Evolutionary conservation across 2,888 invertebrate genomes (phyloP).

Genomic region (Amblyteles armatorius): DNA sequence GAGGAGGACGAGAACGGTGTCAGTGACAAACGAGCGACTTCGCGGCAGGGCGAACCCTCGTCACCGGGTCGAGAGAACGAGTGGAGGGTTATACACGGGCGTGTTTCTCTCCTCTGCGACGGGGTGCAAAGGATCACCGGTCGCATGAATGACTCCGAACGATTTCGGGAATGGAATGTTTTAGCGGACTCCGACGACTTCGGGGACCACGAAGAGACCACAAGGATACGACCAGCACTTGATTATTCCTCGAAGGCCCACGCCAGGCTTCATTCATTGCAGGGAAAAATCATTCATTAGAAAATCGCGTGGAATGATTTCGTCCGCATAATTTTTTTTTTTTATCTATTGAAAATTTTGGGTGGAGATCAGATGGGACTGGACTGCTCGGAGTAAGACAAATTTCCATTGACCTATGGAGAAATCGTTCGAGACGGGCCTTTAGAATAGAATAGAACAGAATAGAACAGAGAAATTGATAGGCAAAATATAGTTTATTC

Average conservation of each 20-base stretch:
- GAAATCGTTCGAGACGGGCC: not conserved
- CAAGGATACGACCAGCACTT: not conserved
- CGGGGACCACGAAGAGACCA: constrained; percentile 2
- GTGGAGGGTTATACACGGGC: constrained; percentile 50
- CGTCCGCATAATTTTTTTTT: not conserved
- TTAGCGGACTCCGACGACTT: constrained; percentile 71
- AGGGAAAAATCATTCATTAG: constrained; percentile 13
- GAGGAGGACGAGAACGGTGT: constrained; percentile 67
- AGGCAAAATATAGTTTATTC: too few relatives aligned
- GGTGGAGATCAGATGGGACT: not conserved
- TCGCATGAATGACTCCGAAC: constrained; percentile 74
- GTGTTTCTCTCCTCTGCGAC: constrained; percentile 19
- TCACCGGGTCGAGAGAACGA: constrained; percentile 67
- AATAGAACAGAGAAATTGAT: too few relatives aligned
- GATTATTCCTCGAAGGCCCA: constrained; percentile 9
- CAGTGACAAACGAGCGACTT: constrained; percentile 79
- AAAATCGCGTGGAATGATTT: not conserved
- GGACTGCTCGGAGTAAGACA: constrained; percentile 3
- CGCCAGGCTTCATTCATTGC: constrained; percentile 23
- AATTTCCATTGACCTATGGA: constrained; percentile 37
- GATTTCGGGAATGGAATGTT: constrained; percentile 77
- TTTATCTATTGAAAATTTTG: not conserved
- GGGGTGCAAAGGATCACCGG: constrained; percentile 13
- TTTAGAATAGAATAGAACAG: too few relatives aligned
- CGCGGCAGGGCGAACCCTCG: constrained; percentile 73